A percentile compares a stretch with the other conserved stretches of the same genome.
These are phyloP conservation scores for Picathartes gymnocephalus DNA, from an alignment of 2,113 vertebrate species.

Conservation along the genomic window DNA sequence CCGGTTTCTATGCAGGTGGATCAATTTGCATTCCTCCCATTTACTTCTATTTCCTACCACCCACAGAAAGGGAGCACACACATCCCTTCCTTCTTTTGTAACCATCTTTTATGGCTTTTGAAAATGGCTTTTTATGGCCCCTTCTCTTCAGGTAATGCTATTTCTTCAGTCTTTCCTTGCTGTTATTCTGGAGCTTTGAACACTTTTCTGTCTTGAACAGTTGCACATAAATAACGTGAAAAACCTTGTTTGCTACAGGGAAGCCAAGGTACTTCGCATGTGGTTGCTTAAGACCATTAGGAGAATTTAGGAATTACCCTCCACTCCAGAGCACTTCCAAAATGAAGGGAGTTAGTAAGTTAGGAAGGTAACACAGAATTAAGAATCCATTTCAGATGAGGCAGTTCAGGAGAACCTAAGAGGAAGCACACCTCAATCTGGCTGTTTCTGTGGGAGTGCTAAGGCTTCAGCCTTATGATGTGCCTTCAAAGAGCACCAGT, in stretches of 20 bases:
- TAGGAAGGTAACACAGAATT: background rate
- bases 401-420: background rate
- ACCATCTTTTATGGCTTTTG: background rate
- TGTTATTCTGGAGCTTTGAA: background rate
- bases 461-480: background rate
- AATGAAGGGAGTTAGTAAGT: background rate
- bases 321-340: background rate
- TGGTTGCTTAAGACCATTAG: background rate
- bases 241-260: background rate
- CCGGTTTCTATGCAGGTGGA: rapidly evolving
- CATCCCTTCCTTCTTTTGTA: background rate
- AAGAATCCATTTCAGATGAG: background rate
- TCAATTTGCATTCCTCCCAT: background rate
- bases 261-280: rapidly evolving
- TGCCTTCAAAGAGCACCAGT: background rate
- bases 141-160: background rate
- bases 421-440: background rate
- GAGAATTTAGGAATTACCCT: background rate
- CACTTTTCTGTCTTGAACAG: background rate
- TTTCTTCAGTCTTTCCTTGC: background rate
- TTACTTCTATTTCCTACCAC: background rate
- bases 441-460: background rate
- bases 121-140: background rate
- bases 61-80: rapidly evolving
- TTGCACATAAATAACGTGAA: rapidly evolving